Evolutionary conservation across 2,113 vertebrate genomes (phyloP), one percentile per base, ranked within the genome.

Genomic region (Stercorarius parasiticus): DNA sequence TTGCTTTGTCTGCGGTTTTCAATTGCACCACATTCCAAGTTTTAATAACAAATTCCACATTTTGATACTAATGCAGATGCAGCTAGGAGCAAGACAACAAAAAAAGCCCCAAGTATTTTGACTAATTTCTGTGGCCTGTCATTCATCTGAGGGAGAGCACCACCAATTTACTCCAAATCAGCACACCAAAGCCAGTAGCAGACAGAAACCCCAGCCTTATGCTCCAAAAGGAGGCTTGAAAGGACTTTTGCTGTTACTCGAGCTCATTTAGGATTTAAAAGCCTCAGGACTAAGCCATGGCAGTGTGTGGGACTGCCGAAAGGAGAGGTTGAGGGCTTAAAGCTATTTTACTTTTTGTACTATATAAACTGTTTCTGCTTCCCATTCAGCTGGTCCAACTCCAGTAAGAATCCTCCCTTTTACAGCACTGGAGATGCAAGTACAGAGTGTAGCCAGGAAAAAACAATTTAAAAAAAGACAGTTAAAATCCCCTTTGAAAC

Each of bases 41-140:
- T 71, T 66, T 43, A 80, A 11, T 20, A 83, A 85, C 62, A 80
- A 90, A 88, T 72, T 56, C 76, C 55, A 71, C 32, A 47, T 45
- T 90, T 92, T 86, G 80, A 80, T 93, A 78, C 90, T 52, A 86
- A 92, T 64, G n/a, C n/a, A 50, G 67, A 93, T 83, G 50, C 59
- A 82, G 30, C 40, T 27, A 49, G 3, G 5, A 83, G 56, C 43
- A 66, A 72, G 36, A 62, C 58, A 76, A 93, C 29, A 7, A 6
- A 74, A 95, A 69, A 72, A 76, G 8, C 19, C 42, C 20, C 27
- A 73, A 45, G 45, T 26, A 47, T 62, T 88, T 25, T 55, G 32
- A 73, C 56, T 71, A 7, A 55, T 43, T 90, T 93, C 70, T 78
- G 62, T 76, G 62, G 49, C 58, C 38, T 88, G 32, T 56, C 15